Percentiles rank a stretch among this genome's conserved stretches.
Evolutionary conservation across 2,797 vertebrate species (phyloP).

Genomic region (Falco novaeseelandiae): DNA sequence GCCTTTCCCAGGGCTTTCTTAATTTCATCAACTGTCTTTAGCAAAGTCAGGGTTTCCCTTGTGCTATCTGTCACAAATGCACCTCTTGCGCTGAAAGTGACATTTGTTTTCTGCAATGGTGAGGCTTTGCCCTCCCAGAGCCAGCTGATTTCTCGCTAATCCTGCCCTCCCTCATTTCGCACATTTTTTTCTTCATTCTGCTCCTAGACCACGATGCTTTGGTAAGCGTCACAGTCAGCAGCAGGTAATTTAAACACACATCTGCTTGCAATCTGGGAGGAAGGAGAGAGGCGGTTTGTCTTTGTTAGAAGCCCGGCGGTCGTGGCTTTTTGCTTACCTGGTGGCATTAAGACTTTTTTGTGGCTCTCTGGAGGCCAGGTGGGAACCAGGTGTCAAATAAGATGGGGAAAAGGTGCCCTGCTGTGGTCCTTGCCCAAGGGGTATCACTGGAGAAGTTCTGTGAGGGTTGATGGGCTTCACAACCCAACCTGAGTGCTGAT

Average conservation of each 20-base stretch:
- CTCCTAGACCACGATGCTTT: background rate
- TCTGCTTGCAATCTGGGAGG: constrained; percentile 70
- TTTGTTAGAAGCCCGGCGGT: background rate
- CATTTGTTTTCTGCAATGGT: background rate
- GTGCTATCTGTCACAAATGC: background rate
- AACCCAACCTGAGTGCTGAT: background rate
- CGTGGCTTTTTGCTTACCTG: constrained; percentile 12
- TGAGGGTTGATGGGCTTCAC: background rate
- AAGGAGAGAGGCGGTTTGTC: constrained; percentile 41
- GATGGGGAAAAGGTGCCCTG: background rate
- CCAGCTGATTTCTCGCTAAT: constrained; percentile 52
- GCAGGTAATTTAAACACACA: constrained; percentile 62
- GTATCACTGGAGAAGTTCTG: accelerated
- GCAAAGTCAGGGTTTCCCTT: background rate
- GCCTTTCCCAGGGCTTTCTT: background rate
- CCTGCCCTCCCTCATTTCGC: background rate
- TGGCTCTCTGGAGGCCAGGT: background rate
- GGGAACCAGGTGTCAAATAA: background rate
- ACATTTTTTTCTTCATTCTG: constrained; percentile 26
- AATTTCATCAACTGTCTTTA: background rate
- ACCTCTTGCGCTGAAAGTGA: background rate
- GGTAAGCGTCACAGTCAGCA: constrained; percentile 32
- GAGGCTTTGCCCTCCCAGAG: constrained; percentile 24
- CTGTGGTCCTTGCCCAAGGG: background rate
- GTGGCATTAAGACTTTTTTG: background rate